Percentiles rank a stretch among this genome's conserved stretches.
Evolutionary conservation across 2,113 vertebrate species (phyloP).

Genomic region (Poicephalus gulielmi): DNA sequence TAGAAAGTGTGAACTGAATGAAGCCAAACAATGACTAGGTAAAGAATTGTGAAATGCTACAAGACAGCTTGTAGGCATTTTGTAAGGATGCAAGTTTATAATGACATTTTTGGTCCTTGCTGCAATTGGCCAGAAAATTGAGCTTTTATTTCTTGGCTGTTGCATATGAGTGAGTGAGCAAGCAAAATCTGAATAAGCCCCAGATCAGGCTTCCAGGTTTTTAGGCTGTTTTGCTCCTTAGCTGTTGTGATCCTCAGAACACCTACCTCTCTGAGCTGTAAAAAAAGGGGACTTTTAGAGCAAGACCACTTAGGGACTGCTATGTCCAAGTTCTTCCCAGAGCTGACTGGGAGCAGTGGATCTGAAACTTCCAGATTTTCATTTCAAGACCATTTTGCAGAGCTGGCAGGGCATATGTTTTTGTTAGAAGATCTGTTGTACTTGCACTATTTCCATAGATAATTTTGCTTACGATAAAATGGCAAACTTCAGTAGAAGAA

Average conservation of each 20-base stretch:
- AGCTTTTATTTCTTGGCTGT: neutral
- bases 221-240: neutral
- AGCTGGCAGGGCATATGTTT: neutral
- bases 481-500: neutral
- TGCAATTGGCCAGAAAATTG: accelerated
- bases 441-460: neutral
- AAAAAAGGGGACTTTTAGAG: neutral
- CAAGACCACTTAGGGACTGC: neutral
- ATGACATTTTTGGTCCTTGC: neutral
- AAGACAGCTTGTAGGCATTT: neutral
- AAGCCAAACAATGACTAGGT: neutral
- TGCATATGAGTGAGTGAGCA: neutral
- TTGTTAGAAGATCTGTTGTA: neutral
- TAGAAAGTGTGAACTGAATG: neutral
- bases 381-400: neutral
- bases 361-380: neutral
- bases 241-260: neutral
- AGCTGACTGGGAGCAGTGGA: neutral
- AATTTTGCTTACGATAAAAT: neutral
- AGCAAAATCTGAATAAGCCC: neutral
- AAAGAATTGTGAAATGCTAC: neutral
- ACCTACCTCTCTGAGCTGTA: neutral
- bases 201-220: neutral
- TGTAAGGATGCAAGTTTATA: neutral
- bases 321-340: neutral